phyloP scores from a whole-genome alignment of 2,888 invertebrate genomes.

The Xestia sexstrigata region DNA sequence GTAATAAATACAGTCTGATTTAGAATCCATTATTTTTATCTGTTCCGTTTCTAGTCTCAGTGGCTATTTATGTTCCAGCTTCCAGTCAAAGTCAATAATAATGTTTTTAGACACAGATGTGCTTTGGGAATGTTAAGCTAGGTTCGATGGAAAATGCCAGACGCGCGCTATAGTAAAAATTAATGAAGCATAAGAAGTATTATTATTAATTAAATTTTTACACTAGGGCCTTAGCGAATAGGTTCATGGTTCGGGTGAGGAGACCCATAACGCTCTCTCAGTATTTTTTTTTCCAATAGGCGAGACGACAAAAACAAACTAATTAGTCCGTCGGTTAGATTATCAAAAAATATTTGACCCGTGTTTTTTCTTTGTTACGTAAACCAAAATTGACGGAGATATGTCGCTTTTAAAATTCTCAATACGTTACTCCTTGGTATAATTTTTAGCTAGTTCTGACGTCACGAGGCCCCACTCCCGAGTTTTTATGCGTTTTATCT shows the following conservation, averaged over 20 bases:
- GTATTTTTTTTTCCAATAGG: neutral
- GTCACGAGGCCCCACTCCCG: too few relatives aligned
- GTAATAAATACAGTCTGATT: neutral
- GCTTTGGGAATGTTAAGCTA: neutral
- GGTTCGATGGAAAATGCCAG: neutral
- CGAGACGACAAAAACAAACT: too few relatives aligned
- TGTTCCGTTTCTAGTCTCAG: constrained; percentile 17
- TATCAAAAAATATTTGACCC: too few relatives aligned
- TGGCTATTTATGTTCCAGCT: constrained; percentile 26
- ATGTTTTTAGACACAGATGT: constrained; percentile 23
- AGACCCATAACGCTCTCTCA: neutral
- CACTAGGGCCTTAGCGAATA: neutral
- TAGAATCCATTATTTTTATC: neutral
- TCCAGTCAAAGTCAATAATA: constrained; percentile 34
- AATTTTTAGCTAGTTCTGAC: too few relatives aligned
- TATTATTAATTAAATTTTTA: neutral
- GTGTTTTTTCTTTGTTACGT: too few relatives aligned
- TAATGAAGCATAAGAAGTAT: neutral
- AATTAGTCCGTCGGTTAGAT: too few relatives aligned
- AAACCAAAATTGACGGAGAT: too few relatives aligned
- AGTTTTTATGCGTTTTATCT: too few relatives aligned
- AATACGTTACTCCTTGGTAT: too few relatives aligned
- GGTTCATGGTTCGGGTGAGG: neutral
- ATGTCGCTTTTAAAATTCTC: too few relatives aligned
- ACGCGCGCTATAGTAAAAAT: neutral